A percentile compares a stretch with the other conserved stretches of the same genome.
Evolutionary conservation across 2,888 invertebrate genomes (phyloP).

Genomic region (Ethmia dodecea): DNA sequence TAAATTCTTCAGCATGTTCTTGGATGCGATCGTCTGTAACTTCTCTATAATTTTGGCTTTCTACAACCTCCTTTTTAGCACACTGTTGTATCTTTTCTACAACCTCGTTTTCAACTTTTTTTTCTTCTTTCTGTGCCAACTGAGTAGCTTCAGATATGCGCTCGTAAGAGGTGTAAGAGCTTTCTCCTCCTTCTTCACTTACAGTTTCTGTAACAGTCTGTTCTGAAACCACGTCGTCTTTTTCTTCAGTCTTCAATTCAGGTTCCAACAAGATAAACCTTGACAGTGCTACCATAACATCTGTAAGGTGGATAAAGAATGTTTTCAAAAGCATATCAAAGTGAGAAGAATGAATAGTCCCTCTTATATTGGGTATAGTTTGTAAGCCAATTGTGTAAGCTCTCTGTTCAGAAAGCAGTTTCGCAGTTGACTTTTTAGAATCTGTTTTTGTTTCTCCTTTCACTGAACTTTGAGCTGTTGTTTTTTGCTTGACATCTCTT

Average conservation of each 20-base stretch:
- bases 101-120: slow-evolving; percentile 5
- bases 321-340: slow-evolving; percentile 57
- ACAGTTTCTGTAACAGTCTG: not conserved
- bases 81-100: slow-evolving; percentile 13
- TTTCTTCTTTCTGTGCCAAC: slow-evolving; percentile 14
- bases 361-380: slow-evolving; percentile 57
- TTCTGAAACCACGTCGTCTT: not conserved
- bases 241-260: slow-evolving; percentile 19
- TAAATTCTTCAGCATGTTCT: slow-evolving; percentile 7
- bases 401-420: slow-evolving; percentile 39
- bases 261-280: slow-evolving; percentile 53
- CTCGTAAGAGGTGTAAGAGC: no score
- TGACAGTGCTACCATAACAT: slow-evolving; percentile 66
- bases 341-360: slow-evolving; percentile 44
- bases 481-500: slow-evolving; percentile 1
- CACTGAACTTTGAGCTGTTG: not conserved
- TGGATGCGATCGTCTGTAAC: slow-evolving; percentile 11
- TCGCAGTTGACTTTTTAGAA: slow-evolving; percentile 21
- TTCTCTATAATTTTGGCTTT: slow-evolving; percentile 9
- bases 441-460: slow-evolving; percentile 1
- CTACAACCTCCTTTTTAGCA: slow-evolving; percentile 17
- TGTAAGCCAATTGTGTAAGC: slow-evolving; percentile 51
- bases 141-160: no score
- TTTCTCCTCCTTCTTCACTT: no score
- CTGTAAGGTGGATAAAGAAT: slow-evolving; percentile 65